Percentiles rank a stretch among this genome's conserved stretches.
Conservation (phyloP, 53 echinoderm and acorn worm genomes). For the Temnopleurus reevesii region DNA sequence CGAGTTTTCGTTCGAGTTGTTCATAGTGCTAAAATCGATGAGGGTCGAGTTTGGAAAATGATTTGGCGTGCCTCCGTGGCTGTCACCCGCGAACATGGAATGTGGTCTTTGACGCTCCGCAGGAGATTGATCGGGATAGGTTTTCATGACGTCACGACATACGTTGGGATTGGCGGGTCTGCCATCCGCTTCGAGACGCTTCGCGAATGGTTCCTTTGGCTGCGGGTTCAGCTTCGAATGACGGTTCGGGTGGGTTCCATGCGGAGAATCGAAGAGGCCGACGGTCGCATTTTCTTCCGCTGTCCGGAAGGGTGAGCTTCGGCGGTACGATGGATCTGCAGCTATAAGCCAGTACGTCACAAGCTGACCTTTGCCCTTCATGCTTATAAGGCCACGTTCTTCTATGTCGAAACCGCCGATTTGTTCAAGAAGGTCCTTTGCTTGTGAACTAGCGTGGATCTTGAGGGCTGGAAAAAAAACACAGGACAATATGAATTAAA, state of each 20-base stretch:
- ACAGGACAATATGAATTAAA: not conserved
- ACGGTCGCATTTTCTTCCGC: constrained; percentile 51
- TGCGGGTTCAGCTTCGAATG: constrained; percentile 19
- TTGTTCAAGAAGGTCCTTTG: constrained; percentile 62
- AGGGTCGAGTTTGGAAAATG: constrained; percentile 55
- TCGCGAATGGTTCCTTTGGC: constrained; percentile 40
- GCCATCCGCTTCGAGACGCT: constrained; percentile 34
- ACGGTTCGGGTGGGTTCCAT: constrained; percentile 42
- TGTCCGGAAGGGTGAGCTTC: constrained; percentile 71
- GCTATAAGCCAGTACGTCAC: constrained; percentile 88
- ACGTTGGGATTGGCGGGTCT: constrained; percentile 5
- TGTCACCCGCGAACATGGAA: constrained; percentile 39
- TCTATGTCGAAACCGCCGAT: constrained; percentile 81
- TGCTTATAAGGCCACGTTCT: constrained; percentile 86
- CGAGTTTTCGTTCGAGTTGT: constrained; percentile 60
- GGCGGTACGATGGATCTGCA: constrained; percentile 69
- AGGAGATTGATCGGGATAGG: not conserved
- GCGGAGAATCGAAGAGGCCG: constrained; percentile 37
- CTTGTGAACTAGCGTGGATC: constrained; percentile 84
- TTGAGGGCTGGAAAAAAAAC: constrained; percentile 73
- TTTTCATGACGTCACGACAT: constrained; percentile 28
- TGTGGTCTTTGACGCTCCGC: constrained; percentile 41
- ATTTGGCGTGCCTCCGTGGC: constrained; percentile 50
- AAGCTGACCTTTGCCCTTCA: constrained; percentile 97
- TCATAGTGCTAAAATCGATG: constrained; percentile 47